Base-by-base conservation (phyloP, 2,888 invertebrate species). In the Eupithecia tripunctaria region DNA sequence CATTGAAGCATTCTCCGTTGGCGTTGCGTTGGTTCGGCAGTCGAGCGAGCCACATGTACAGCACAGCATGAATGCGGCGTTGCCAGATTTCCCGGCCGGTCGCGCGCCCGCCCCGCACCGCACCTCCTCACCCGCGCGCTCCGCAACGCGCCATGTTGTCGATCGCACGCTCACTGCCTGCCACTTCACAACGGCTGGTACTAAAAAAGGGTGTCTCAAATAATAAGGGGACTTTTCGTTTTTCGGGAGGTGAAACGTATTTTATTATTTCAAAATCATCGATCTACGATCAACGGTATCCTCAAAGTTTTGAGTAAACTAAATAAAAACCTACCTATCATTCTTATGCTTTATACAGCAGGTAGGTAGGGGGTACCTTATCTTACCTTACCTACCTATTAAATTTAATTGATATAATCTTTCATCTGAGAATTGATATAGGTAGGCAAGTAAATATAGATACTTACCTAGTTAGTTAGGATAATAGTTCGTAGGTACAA, bases 21-120 rank as follows among this genome's bases (percentile, higher is more conserved):
- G 38, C 64, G 75, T 78, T 76, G 60, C 60, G 60, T 60, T 27
- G 70, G 80, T 77, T 74, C 76, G 73, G 66, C 76, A 70, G 66
- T 38, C 70, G 75, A 72, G 64, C 72, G 70, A 75, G 67, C 72
- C 70, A 80, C 77, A 56, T 56, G 77, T 76, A 80, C 80, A 79
- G 79, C 80, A 83, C 83, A 85, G 84, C 81, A 82, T 77, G 85
- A 79, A 77, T 86, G 88, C 84, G 81, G 72, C 88, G 88, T 88
- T 88, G 88, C 88, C 88, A 81, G 84, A 82, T 84, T 84, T 85
- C 85, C 80, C 82, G 80, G 79, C 80, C 82, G 81, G 81, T 82
- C 80, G 77, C 79, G 73, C 78, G 43, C 71, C 64, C 71, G 59
- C 74, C 69, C 76, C 75, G 67, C 75, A 27, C 76, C 78, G 69